Evolutionary conservation across 2,797 vertebrate species (phyloP).

Genomic region (Micromesistius poutassou): DNA sequence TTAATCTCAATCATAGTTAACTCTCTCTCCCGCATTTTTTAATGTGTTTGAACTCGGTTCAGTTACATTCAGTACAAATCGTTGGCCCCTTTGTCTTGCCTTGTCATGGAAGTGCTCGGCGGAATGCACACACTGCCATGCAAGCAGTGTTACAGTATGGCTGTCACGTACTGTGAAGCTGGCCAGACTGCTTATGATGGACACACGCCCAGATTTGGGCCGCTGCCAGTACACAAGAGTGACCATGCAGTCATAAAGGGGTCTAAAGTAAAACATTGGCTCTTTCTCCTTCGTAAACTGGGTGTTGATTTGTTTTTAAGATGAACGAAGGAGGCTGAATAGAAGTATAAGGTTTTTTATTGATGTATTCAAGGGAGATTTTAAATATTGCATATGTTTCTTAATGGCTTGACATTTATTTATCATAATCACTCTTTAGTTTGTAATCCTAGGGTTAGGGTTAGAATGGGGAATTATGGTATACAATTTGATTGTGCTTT

Average conservation of each 20-base stretch:
- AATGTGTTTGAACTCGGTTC: conserved; percentile 18
- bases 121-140: conserved; percentile 50
- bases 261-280: conserved; percentile 17
- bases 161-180: conserved; percentile 48
- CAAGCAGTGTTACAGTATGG: conserved; percentile 39
- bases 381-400: background rate
- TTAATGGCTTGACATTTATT: background rate
- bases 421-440: background rate
- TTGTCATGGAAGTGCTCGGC: conserved; percentile 55
- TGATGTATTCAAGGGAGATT: background rate
- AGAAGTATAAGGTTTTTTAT: background rate
- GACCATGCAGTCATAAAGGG: conserved; percentile 29
- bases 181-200: conserved; percentile 37
- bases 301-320: background rate
- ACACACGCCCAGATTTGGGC: conserved; percentile 21
- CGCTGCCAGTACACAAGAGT: conserved; percentile 32
- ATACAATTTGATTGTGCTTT: conserved; percentile 6
- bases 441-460: background rate
- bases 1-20: background rate
- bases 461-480: background rate
- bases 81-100: conserved; percentile 38
- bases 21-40: background rate
- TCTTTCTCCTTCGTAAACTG: conserved; percentile 14
- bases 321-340: background rate
- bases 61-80: conserved; percentile 39